Evolutionary conservation across 2,888 invertebrate genomes (phyloP).

Genomic region (Biston stratarius): DNA sequence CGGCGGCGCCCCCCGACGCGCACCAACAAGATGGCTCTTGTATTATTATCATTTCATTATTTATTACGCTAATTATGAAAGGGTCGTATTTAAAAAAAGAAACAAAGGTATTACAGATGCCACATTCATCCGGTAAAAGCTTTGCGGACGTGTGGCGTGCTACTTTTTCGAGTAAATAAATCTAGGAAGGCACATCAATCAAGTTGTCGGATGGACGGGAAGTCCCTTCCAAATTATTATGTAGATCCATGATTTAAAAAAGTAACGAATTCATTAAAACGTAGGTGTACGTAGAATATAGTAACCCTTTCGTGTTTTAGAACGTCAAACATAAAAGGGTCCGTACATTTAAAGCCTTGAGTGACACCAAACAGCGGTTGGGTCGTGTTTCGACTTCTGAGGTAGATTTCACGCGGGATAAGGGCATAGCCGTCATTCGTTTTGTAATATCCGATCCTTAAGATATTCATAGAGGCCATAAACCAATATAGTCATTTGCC

Average conservation of each 20-base stretch:
- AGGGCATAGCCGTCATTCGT: conserved; percentile 33
- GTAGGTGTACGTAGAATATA: conserved; percentile 62
- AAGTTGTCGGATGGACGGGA: conserved; percentile 83
- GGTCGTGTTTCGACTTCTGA: conserved; percentile 22
- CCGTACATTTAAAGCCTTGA: conserved; percentile 16
- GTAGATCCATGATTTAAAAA: conserved; percentile 83
- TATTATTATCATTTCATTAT: conserved; percentile 85
- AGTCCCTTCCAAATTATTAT: conserved; percentile 82
- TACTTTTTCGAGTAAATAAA: conserved; percentile 80
- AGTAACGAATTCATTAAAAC: conserved; percentile 76
- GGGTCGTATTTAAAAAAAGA: conserved; percentile 83
- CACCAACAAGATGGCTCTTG: conserved; percentile 82
- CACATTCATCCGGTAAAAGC: conserved; percentile 75
- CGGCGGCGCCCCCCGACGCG: conserved; percentile 79
- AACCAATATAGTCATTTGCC: conserved; percentile 73
- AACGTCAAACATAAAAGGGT: conserved; percentile 38
- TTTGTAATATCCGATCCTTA: conserved; percentile 40
- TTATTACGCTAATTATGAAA: conserved; percentile 86
- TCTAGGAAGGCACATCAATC: conserved; percentile 84
- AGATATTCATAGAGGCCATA: conserved; percentile 69
- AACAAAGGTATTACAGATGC: conserved; percentile 80
- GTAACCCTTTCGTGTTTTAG: conserved; percentile 64
- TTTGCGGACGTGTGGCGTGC: conserved; percentile 79
- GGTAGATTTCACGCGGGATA: conserved; percentile 26
- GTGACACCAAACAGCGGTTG: conserved; percentile 13